phyloP scores from a whole-genome alignment of 1,140 invertebrate species.

The Arctopsyche grandis region DNA sequence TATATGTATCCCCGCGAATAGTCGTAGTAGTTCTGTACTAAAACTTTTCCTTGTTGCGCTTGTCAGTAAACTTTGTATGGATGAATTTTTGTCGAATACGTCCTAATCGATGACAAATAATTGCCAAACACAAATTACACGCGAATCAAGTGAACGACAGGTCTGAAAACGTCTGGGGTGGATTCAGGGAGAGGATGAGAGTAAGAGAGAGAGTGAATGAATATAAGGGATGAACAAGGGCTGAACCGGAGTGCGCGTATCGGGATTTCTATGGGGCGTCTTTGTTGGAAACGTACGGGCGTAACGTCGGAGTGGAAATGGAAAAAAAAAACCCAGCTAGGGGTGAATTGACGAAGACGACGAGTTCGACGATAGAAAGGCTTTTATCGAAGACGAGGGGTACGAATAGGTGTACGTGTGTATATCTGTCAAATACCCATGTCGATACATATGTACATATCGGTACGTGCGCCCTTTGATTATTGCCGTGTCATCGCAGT shows the following conservation, averaged over 20 bases:
- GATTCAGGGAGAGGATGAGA: not conserved
- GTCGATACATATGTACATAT: not conserved
- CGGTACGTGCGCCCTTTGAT: conserved; percentile 26
- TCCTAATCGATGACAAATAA: not conserved
- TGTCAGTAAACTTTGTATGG: too few species aligned
- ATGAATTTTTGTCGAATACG: too few species aligned
- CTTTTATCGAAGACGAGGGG: conserved; percentile 18
- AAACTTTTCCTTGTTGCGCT: too few species aligned
- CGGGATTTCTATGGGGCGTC: conserved; percentile 35
- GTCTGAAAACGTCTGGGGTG: not conserved
- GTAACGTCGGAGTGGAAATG: conserved; percentile 1
- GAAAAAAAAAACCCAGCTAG: conserved; percentile 3
- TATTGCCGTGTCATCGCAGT: conserved; percentile 33
- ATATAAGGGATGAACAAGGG: conserved; percentile 40
- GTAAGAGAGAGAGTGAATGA: conserved; percentile 31
- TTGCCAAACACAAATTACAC: conserved; percentile 18
- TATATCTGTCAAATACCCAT: not conserved
- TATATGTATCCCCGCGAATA: too few species aligned
- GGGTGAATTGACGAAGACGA: not conserved
- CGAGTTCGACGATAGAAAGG: conserved; percentile 6
- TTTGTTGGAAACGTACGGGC: conserved; percentile 18
- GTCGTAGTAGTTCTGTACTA: too few species aligned
- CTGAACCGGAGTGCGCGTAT: conserved; percentile 15
- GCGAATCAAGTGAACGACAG: not conserved
- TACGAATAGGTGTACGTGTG: not conserved